Percentiles rank a stretch among this genome's conserved stretches.
Conservation (phyloP, 2,113 vertebrate genomes). For the Phodopus roborovskii region DNA sequence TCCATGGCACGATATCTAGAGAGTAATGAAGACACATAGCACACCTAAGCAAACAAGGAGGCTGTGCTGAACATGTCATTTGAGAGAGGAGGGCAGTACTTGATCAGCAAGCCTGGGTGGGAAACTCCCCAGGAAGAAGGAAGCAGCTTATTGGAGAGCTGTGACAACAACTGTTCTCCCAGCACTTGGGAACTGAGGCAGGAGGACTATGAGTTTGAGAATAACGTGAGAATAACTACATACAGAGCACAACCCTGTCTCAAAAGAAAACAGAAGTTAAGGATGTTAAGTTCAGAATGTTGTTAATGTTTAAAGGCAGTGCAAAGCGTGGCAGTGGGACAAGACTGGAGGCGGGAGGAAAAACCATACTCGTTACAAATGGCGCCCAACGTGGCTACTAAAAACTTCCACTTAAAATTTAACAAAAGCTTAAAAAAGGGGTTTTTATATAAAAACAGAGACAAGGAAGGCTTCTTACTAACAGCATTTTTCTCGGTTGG, state of each 20-base stretch:
- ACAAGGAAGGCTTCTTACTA: no score
- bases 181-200: background rate
- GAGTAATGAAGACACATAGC: background rate
- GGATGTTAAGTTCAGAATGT: background rate
- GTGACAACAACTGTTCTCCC: background rate
- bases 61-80: background rate
- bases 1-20: background rate
- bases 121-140: background rate
- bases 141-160: background rate
- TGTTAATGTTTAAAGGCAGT: constrained; percentile 19
- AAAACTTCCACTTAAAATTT: no score
- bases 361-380: no score
- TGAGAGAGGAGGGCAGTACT: background rate
- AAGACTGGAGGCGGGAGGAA: no score
- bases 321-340: no score
- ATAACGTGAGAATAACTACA: no score
- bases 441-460: no score
- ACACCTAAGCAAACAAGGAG: background rate
- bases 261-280: background rate
- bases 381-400: no score
- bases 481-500: no score
- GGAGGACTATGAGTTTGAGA: background rate
- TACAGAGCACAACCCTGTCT: background rate
- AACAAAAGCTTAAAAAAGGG: no score
- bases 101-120: background rate